Percentiles rank a stretch among this genome's conserved stretches.
phyloP scores from a whole-genome alignment of 2,113 vertebrate species.

The Silurus asotus region DNA sequence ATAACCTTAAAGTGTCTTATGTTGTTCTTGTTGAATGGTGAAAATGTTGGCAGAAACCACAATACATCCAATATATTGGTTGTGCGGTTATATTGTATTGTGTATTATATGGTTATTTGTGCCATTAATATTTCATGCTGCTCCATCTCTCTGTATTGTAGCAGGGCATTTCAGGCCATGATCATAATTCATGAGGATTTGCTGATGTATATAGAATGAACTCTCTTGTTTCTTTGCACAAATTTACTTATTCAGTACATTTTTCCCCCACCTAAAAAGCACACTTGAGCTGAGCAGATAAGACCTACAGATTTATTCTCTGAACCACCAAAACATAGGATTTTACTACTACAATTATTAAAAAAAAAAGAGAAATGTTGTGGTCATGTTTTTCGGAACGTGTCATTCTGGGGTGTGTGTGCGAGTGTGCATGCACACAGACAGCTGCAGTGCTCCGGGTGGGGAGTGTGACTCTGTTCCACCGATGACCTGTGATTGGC shows the following conservation, averaged over 20 bases:
- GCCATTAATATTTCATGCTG: background rate
- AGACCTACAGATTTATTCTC: background rate
- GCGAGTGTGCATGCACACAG: background rate
- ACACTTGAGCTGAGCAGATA: background rate
- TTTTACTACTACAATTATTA: background rate
- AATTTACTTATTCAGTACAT: background rate
- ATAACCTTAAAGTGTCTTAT: background rate
- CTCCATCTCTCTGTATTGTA: background rate
- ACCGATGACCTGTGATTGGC: conserved; percentile 36
- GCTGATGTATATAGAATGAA: background rate
- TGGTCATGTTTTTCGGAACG: background rate
- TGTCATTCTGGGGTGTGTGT: background rate
- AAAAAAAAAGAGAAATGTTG: background rate
- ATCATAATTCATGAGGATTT: background rate
- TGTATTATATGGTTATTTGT: background rate
- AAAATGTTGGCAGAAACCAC: background rate
- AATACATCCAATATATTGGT: background rate
- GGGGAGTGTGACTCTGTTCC: conserved; percentile 22
- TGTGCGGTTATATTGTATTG: background rate
- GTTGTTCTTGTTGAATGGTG: background rate
- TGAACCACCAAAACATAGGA: background rate
- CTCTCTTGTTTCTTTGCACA: background rate
- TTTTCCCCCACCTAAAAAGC: background rate
- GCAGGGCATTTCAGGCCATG: background rate
- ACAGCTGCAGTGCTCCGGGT: conserved; percentile 34